Percentiles rank a stretch among this genome's conserved stretches.
Conservation (phyloP, 2,113 vertebrate species). For the Stictonetta naevosa region DNA sequence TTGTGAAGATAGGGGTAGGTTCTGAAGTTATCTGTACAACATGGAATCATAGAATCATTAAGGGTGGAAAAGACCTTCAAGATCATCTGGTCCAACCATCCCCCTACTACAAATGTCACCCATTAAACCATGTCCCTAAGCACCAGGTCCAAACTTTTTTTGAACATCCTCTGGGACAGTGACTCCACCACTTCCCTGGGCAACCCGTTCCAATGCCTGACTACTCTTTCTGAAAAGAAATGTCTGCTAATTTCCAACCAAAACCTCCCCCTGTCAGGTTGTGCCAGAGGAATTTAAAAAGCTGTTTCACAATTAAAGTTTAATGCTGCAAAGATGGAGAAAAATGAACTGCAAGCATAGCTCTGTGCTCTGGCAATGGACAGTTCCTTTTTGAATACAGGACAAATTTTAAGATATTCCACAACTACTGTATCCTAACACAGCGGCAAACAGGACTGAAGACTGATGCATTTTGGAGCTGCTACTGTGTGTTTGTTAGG, state of each 20-base stretch:
- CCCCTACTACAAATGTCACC: too few relatives aligned
- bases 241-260: too few relatives aligned
- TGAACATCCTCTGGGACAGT: too few relatives aligned
- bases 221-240: too few relatives aligned
- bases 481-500: neutral
- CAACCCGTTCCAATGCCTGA: too few relatives aligned
- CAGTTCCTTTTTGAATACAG: neutral
- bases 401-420: neutral
- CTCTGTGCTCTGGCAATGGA: neutral
- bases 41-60: too few relatives aligned
- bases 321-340: slow-evolving; percentile 25
- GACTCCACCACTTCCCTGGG: too few relatives aligned
- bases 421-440: neutral
- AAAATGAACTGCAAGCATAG: slow-evolving; percentile 9
- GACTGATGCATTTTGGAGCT: neutral
- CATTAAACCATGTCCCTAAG: too few relatives aligned
- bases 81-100: too few relatives aligned
- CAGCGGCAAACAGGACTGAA: neutral
- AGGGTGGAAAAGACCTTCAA: too few relatives aligned
- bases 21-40: neutral
- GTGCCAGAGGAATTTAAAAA: neutral
- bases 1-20: neutral
- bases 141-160: too few relatives aligned
- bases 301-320: slow-evolving; percentile 28
- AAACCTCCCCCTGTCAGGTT: neutral